Evolutionary conservation across 2,113 vertebrate species (phyloP).

Genomic region (Leucopternis melanops): DNA sequence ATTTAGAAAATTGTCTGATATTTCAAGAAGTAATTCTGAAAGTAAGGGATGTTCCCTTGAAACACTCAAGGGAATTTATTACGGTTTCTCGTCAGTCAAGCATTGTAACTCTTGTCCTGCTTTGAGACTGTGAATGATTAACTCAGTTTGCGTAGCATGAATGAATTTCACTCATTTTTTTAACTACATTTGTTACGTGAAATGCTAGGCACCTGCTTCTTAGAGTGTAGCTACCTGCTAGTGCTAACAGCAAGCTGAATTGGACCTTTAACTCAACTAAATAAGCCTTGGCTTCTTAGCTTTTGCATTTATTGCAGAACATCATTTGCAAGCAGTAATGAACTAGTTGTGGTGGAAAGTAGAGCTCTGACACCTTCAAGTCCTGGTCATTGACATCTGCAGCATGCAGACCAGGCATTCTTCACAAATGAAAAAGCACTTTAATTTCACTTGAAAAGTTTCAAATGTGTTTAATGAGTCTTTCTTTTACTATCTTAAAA

Average conservation of each 20-base stretch:
- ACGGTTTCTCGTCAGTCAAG: background rate
- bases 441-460: background rate
- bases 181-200: background rate
- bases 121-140: conserved; percentile 16
- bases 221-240: background rate
- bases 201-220: background rate
- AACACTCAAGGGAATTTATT: background rate
- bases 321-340: background rate
- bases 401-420: background rate
- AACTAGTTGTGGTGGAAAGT: accelerated
- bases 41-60: background rate
- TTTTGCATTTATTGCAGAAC: background rate
- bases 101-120: background rate
- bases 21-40: background rate
- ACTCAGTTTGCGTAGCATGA: background rate
- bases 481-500: background rate
- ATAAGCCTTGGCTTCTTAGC: background rate
- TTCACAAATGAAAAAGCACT: background rate
- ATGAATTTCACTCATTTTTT: background rate
- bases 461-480: background rate
- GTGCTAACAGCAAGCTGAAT: background rate
- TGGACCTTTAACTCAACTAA: background rate
- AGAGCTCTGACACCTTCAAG: background rate
- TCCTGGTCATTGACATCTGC: background rate
- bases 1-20: background rate